Evolutionary conservation across 2,797 vertebrate species (phyloP), one percentile per base, ranked within the genome.

Genomic region (Florisuga fusca): DNA sequence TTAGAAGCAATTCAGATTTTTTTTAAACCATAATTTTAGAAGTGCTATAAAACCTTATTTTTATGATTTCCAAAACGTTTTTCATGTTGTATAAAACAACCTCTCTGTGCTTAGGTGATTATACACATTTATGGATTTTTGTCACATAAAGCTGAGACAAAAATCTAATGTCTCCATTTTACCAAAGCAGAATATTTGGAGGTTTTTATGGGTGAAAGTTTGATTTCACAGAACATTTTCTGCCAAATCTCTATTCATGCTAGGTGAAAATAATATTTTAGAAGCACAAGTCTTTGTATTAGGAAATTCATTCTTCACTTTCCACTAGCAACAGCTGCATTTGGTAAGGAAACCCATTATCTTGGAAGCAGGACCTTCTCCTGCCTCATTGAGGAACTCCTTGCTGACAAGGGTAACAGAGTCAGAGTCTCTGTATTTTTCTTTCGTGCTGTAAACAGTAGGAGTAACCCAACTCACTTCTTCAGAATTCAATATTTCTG

Each of bases 341-440:
- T 83, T 85, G 26, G 6, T 31, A 68, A 31, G 20, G 45, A 82
- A 95, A 66, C 3, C 6, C 55, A 53, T 38, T 64, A 13, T 34
- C 48, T 61, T 69, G 33, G 48, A 53, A 69, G 26, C 5, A 26
- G 31, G 61, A 74, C 10, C 5, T 73, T 54, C 33, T 72, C 9
- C 38, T 55, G 25, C 31, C 74, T 50, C 9, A 33, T 5, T 45
- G 57, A 84, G 17, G 17, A 3, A 2, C 15, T 73, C 55, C 11
- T 14, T 74, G 66, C 50, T 58, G 29, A 58, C 13, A 50, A 72
- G 61, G 7, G 6, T 62, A 77, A 59, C 29, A 22, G 58, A 75
- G 5, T 9, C 1, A 0, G 25, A 50, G 7, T n/a, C 7, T 57
- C 41, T 34, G 8, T 19, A 25, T 5, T 61, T 86, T 57, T 5